These are phyloP conservation scores for Hydropsyche betteni DNA, from an alignment of 2,888 invertebrate genomes.

Conservation along the genomic window DNA sequence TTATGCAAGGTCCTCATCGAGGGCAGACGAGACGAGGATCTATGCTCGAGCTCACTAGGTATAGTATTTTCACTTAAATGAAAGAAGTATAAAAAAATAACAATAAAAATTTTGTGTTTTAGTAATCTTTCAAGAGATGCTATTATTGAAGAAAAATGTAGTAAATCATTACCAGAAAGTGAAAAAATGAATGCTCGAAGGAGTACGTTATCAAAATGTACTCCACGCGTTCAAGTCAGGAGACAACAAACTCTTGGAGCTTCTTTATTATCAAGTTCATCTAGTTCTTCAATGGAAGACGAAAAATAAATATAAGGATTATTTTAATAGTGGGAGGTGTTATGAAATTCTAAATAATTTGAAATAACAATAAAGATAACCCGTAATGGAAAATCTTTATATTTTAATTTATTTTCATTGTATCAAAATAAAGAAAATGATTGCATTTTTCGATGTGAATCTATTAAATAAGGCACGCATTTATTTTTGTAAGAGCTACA, in stretches of 20 bases:
- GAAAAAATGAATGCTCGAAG: constrained; percentile 65
- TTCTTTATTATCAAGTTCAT: constrained; percentile 71
- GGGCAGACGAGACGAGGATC: constrained; percentile 80
- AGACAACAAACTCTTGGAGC: constrained; percentile 71
- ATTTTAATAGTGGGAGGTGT: constrained; percentile 16
- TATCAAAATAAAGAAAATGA: no score
- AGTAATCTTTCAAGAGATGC: constrained; percentile 73
- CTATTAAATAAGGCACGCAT: no score
- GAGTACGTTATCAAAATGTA: constrained; percentile 66
- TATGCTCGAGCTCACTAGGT: constrained; percentile 82
- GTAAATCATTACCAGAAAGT: constrained; percentile 71
- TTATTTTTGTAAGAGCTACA: no score
- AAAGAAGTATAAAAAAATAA: not conserved
- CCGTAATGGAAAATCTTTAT: no score
- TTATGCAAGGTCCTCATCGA: constrained; percentile 69
- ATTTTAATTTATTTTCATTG: no score
- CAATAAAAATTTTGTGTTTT: constrained; percentile 32
- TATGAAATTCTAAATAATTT: constrained; percentile 6
- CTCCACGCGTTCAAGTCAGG: constrained; percentile 69
- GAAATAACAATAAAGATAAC: not conserved
- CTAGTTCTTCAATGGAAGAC: constrained; percentile 60
- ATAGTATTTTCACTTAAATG: not conserved
- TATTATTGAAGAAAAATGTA: constrained; percentile 76
- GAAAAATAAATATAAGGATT: constrained; percentile 16
- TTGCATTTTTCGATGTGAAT: no score